Evolutionary conservation across 2,797 vertebrate genomes (phyloP), one percentile per base, ranked within the genome.

Genomic region (Phoxinus dragarum): DNA sequence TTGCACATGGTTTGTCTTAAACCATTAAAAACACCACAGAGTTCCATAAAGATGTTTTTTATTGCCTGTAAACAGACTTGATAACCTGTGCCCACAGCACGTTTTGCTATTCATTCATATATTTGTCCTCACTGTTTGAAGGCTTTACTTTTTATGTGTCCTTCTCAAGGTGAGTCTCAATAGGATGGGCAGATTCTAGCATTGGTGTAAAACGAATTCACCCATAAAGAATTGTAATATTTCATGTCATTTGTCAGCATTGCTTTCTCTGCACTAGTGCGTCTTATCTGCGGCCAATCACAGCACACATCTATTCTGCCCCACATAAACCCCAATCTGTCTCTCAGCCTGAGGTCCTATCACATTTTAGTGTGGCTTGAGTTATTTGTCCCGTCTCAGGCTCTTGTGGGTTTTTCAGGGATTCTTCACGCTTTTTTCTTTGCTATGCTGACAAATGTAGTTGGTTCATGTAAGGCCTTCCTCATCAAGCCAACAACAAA

Each of bases 321-420:
- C 64, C 85, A 49, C 66, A 82, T 77, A 82, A 75, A 69, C 61
- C 54, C 61, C 75, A 73, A 79, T 87, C 66, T 36, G 5, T 54
- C 34, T 47, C 40, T 38, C n/a, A 56, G 42, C 87, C 77, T 71
- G 64, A 72, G 80, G 77, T 64, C 17, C 78, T 84, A 5, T 81
- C 47, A 40, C 80, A 84, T 78, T 87, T 88, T 84, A 73, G 69
- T 82, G 71, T 21, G 64, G 72, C 77, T 88, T 86, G 69, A 78
- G 78, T 80, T 86, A 56, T 86, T 66, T 72, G 47, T 72, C 59
- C 14, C 16, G 8, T 84, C 64, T 84, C 59, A 56, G 61, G 21
- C 40, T 81, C 68, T 86, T 47, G 66, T 78, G 73, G 67, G 47
- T 23, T 82, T 66, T 75, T 76, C 54, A 17, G 56, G n/a, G 47